phyloP scores from a whole-genome alignment of 2,113 vertebrate genomes.

The Potamarius usumacintae region DNA sequence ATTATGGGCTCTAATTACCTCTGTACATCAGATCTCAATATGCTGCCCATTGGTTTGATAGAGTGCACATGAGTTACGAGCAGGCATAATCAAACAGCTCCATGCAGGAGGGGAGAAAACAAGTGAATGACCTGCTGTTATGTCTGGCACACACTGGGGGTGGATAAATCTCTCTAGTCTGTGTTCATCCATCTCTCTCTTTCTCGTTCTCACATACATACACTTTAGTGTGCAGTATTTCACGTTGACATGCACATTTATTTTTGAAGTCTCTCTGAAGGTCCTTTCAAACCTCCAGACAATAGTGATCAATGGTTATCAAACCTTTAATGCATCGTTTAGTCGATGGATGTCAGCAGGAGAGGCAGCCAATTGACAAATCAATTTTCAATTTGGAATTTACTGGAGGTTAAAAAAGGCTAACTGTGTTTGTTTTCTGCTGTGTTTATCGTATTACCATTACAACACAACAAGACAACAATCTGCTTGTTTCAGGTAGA shows the following conservation, averaged over 20 bases:
- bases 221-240: neutral
- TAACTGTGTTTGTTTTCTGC: neutral
- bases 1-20: slow-evolving; percentile 73
- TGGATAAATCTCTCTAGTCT: slow-evolving; percentile 54
- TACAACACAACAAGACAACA: neutral
- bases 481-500: neutral
- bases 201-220: neutral
- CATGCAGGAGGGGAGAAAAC: slow-evolving; percentile 13
- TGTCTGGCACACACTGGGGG: slow-evolving; percentile 55
- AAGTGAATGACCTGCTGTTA: slow-evolving; percentile 51
- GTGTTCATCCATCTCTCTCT: neutral
- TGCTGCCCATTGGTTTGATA: slow-evolving; percentile 67
- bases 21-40: slow-evolving; percentile 66
- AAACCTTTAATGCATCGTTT: slow-evolving; percentile 27
- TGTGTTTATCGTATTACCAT: neutral
- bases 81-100: slow-evolving; percentile 61
- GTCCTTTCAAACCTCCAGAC: slow-evolving; percentile 14
- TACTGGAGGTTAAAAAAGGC: neutral
- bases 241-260: neutral
- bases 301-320: slow-evolving; percentile 35
- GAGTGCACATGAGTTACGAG: slow-evolving; percentile 48
- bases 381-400: slow-evolving; percentile 29
- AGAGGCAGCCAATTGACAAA: slow-evolving; percentile 19
- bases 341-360: slow-evolving; percentile 2
- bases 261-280: slow-evolving; percentile 4